Percentiles rank a stretch among this genome's conserved stretches.
Conservation (phyloP, 2,888 invertebrate species). For the Macroteleia sp. region DNA sequence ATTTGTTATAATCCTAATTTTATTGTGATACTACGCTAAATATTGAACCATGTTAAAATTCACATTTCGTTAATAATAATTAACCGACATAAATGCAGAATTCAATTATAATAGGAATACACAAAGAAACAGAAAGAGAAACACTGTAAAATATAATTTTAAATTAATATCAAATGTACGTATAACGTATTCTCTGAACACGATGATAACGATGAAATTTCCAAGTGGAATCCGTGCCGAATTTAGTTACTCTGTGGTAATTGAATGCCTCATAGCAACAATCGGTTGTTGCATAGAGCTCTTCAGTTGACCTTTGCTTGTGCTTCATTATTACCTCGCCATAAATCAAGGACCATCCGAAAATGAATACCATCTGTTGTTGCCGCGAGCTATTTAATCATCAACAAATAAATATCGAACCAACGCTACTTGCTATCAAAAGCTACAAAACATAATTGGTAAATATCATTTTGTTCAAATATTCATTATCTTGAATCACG, state of each 20-base stretch:
- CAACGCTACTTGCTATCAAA: constrained; percentile 43
- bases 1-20: too few relatives aligned
- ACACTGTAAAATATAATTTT: constrained; percentile 25
- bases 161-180: constrained; percentile 12
- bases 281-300: constrained; percentile 58
- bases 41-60: too few relatives aligned
- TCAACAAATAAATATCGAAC: constrained; percentile 61
- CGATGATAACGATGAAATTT: constrained; percentile 61
- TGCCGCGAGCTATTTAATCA: constrained; percentile 63
- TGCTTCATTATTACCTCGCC: constrained; percentile 62
- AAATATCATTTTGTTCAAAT: constrained; percentile 49
- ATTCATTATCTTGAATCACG: constrained; percentile 41
- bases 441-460: constrained; percentile 54
- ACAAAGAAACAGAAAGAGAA: too few relatives aligned
- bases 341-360: constrained; percentile 63
- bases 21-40: too few relatives aligned
- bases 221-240: constrained; percentile 60
- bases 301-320: constrained; percentile 63
- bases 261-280: constrained; percentile 62
- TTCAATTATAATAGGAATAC: constrained; percentile 6
- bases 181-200: constrained; percentile 25
- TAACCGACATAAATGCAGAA: too few relatives aligned
- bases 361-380: constrained; percentile 64
- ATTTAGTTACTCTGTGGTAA: constrained; percentile 62
- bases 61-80: too few relatives aligned